Evolutionary conservation across 2,888 invertebrate genomes (phyloP).

Genomic region (Ypsolopha scabrella): DNA sequence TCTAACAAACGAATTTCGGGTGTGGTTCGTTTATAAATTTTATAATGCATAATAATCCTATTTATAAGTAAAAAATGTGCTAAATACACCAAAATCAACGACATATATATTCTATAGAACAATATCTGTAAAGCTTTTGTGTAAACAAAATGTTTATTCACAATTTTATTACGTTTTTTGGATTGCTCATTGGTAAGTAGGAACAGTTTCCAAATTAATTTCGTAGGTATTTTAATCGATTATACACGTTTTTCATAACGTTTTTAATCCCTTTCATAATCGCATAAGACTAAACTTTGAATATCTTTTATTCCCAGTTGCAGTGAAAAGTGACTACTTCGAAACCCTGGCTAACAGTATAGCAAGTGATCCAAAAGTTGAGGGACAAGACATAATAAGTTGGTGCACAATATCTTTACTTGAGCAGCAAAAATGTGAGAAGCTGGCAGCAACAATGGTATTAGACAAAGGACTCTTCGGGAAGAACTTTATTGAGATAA

Average conservation of each 20-base stretch:
- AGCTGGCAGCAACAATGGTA: slow-evolving; percentile 76
- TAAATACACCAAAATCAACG: background rate
- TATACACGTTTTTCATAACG: too few relatives aligned
- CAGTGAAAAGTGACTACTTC: slow-evolving; percentile 18
- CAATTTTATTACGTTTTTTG: background rate
- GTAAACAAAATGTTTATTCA: background rate
- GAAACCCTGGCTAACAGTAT: background rate
- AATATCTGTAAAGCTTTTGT: background rate
- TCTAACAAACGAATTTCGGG: too few relatives aligned
- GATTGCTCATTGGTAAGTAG: background rate
- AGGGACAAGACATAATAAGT: slow-evolving; percentile 53
- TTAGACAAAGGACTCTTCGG: slow-evolving; percentile 75
- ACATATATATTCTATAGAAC: too few relatives aligned
- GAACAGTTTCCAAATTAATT: background rate
- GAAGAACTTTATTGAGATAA: slow-evolving; percentile 72
- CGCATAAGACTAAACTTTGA: too few relatives aligned
- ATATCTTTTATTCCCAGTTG: slow-evolving; percentile 15
- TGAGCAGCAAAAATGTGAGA: slow-evolving; percentile 87
- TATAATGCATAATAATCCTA: background rate
- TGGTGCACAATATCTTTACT: slow-evolving; percentile 89
- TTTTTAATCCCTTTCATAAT: too few relatives aligned
- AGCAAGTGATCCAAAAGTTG: slow-evolving; percentile 19
- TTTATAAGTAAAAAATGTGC: background rate
- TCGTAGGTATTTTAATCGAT: too few relatives aligned
- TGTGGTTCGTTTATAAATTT: background rate